Conservation (phyloP, 2,113 vertebrate species). For the Cercocebus atys region DNA sequence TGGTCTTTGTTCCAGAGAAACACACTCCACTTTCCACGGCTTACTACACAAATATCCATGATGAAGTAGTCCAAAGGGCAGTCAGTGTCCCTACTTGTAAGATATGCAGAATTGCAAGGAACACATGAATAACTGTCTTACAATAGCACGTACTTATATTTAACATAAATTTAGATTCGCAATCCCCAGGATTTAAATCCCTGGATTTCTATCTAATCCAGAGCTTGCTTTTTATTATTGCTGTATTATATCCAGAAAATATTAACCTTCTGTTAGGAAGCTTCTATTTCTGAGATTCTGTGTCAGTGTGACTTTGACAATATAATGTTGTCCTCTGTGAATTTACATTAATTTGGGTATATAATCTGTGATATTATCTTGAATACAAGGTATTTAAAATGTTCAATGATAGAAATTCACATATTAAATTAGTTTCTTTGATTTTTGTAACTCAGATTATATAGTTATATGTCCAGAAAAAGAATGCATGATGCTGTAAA, state of each 20-base stretch:
- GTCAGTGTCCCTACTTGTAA: neutral
- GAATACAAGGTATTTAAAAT: conserved; percentile 14
- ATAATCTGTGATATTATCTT: conserved; percentile 34
- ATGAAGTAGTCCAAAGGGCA: neutral
- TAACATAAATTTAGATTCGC: neutral
- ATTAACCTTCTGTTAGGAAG: neutral
- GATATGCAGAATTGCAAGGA: neutral
- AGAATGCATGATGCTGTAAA: neutral
- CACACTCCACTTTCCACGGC: neutral
- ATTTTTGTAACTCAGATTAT: conserved; percentile 40
- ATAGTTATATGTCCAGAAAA: conserved; percentile 13
- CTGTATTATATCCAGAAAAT: neutral
- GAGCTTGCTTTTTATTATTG: neutral
- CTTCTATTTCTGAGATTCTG: neutral
- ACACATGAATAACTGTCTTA: neutral
- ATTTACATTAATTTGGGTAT: conserved; percentile 18
- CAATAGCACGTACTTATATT: neutral
- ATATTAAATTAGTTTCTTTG: neutral
- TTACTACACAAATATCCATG: neutral
- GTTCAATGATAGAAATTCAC: neutral
- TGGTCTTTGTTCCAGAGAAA: neutral
- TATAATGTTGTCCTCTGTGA: neutral
- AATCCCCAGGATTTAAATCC: neutral
- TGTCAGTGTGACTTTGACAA: neutral
- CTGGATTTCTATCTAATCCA: neutral